phyloP scores from a whole-genome alignment of 2,888 invertebrate genomes.

The Cosmia pyralina region DNA sequence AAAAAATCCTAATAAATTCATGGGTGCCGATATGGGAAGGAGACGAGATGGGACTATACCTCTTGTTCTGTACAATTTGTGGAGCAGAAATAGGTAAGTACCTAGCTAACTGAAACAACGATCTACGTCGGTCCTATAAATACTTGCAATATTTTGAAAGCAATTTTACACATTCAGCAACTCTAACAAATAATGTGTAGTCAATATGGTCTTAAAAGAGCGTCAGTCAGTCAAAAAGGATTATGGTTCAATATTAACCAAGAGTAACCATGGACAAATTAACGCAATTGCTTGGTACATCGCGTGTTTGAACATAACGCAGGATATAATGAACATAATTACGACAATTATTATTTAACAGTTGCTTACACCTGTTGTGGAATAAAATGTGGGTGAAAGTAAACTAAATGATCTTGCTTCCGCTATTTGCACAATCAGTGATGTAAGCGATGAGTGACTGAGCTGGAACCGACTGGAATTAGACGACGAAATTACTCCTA shows the following conservation, averaged over 20 bases:
- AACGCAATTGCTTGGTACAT: constrained; percentile 22
- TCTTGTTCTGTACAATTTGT: constrained; percentile 8
- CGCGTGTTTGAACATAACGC: constrained; percentile 29
- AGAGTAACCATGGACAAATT: not conserved
- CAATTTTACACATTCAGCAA: not conserved
- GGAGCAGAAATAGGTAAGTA: not conserved
- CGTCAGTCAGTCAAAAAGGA: not conserved
- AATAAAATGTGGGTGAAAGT: constrained; percentile 76
- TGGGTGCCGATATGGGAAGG: too few relatives aligned
- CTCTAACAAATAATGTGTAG: not conserved
- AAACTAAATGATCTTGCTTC: constrained; percentile 73
- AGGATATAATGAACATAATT: constrained; percentile 61
- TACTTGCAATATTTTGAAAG: not conserved
- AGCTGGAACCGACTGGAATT: constrained; percentile 29
- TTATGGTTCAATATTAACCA: not conserved
- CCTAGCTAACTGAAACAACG: not conserved
- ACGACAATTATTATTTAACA: constrained; percentile 66
- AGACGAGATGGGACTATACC: too few relatives aligned
- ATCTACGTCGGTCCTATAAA: not conserved
- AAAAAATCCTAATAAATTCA: too few relatives aligned
- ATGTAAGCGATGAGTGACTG: constrained; percentile 74
- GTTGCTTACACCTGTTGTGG: constrained; percentile 70
- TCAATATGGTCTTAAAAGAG: not conserved
- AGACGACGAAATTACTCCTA: constrained; percentile 19
- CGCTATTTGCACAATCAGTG: constrained; percentile 79